Conservation (phyloP, 2,888 invertebrate genomes). For the Caenorhabditis auriculariae region DNA sequence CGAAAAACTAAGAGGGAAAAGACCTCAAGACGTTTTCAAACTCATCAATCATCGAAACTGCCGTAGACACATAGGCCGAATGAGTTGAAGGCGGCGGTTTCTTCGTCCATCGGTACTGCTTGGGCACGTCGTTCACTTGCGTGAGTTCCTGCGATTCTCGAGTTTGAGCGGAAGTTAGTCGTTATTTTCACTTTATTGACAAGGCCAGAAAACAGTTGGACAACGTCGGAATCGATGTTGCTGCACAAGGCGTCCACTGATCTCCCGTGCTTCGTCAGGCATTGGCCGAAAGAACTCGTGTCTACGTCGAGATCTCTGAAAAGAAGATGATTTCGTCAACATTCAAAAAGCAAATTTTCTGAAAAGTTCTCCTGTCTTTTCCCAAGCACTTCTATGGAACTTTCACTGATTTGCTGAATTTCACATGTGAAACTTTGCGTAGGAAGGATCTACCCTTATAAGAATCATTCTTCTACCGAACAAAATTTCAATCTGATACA, state of each 20-base stretch:
- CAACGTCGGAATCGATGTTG: slow-evolving; percentile 15
- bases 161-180: not conserved
- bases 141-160: slow-evolving; percentile 19
- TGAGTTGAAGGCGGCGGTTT: slow-evolving; percentile 75
- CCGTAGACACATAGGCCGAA: slow-evolving; percentile 72
- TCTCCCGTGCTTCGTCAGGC: slow-evolving; percentile 27
- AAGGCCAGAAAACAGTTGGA: slow-evolving; percentile 7
- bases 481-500: slow-evolving; percentile 6
- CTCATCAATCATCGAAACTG: slow-evolving; percentile 9
- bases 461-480: too few relatives aligned
- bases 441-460: too few relatives aligned
- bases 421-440: too few relatives aligned
- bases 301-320: slow-evolving; percentile 44
- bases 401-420: too few relatives aligned
- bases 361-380: too few relatives aligned
- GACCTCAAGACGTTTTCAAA: slow-evolving; percentile 3
- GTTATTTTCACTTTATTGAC: slow-evolving; percentile 12
- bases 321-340: not conserved
- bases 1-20: not conserved
- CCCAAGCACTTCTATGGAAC: too few relatives aligned
- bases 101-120: slow-evolving; percentile 61
- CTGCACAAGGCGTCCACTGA: slow-evolving; percentile 16
- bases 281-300: slow-evolving; percentile 47
- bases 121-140: slow-evolving; percentile 83
- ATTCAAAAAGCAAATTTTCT: not conserved